Evolutionary conservation across 2,113 vertebrate species (phyloP).

Genomic region (Larimichthys crocea): DNA sequence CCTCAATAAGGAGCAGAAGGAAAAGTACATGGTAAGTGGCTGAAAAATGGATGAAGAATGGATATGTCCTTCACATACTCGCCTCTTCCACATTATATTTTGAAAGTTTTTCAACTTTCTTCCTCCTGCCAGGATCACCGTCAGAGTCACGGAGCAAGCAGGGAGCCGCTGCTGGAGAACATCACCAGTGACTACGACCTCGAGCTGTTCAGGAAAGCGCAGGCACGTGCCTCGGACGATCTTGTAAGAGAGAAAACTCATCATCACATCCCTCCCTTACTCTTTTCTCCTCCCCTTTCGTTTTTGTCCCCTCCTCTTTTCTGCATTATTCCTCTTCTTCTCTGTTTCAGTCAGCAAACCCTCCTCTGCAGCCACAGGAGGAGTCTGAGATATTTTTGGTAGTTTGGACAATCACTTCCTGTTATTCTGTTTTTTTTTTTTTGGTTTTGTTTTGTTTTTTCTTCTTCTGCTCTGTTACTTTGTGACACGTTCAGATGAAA

Average conservation of each 20-base stretch:
- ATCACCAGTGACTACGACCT: conserved; percentile 99
- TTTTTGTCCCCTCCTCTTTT: conserved; percentile 15
- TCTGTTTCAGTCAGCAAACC: conserved; percentile 65
- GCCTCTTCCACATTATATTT: not conserved
- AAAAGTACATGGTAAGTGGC: conserved; percentile 90
- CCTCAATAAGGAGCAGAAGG: conserved; percentile 96
- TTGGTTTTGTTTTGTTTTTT: not conserved
- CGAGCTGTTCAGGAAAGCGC: conserved; percentile 98
- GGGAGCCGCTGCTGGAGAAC: conserved; percentile 96
- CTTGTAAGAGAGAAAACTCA: conserved; percentile 92
- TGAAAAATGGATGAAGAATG: not conserved
- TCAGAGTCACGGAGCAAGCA: conserved; percentile 90
- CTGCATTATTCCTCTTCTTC: conserved; percentile 62
- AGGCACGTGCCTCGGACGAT: conserved; percentile 96
- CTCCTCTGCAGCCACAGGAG: conserved; percentile 67
- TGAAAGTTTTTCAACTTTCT: not conserved
- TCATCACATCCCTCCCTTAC: conserved; percentile 64
- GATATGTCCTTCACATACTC: not conserved
- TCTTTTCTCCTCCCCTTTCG: conserved; percentile 13
- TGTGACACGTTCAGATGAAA: conserved; percentile 18
- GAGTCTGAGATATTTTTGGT: conserved; percentile 71
- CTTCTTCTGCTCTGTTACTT: conserved; percentile 26
- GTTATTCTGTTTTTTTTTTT: conserved; percentile 21
- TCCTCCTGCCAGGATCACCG: conserved; percentile 87
- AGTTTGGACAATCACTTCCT: conserved; percentile 63